Base-by-base conservation (phyloP, 2,113 vertebrate genomes). In the Natator depressus region DNA sequence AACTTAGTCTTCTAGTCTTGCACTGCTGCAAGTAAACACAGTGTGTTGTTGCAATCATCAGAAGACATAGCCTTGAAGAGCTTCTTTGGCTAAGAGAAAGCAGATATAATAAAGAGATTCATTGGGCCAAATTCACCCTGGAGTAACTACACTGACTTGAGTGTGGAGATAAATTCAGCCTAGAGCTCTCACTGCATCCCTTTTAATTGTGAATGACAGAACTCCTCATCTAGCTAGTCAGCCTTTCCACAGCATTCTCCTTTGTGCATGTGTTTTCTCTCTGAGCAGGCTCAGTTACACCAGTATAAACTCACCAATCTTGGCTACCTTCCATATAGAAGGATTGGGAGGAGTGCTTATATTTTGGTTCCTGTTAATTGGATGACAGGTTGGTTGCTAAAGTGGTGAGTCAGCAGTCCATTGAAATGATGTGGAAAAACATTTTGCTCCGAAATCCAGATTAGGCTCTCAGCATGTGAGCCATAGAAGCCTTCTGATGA, bases 321-420 rank as follows among this genome's bases (percentile, higher is more conserved):
- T 42, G 57, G 1, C n/a, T 81, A 31, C 2, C 17, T 72, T 90
- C 84, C 69, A 7, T 65, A 20, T 0, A 2, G 20, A n/a, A 55
- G 10, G 10, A 82, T 85, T 93, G 80, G 75, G 54, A 20, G 10
- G 29, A 85, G 29, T 5, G 49, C 4, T 79, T n/a, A 9, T 20
- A n/a, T 79, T 76, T 82, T 80, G 49, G 38, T 50, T 20, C 49
- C 22, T 75, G 31, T 88, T 50, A 88, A n/a, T 85, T 69, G 84
- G 24, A 38, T 47, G 75, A 55, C 49, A 55, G 2, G 31, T 50
- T 89, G 89, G 24, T 20, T 51, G 16, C 6, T 50, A 3, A 82
- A 79, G 3, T 89, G 69, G 14, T 92, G 94, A 96, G 53, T 90
- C 87, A 90, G 69, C n/a, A 14, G 54, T 88, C 51, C 90, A 51